phyloP scores from a whole-genome alignment of 2,888 invertebrate genomes.

The Iphiclides podalirius region DNA sequence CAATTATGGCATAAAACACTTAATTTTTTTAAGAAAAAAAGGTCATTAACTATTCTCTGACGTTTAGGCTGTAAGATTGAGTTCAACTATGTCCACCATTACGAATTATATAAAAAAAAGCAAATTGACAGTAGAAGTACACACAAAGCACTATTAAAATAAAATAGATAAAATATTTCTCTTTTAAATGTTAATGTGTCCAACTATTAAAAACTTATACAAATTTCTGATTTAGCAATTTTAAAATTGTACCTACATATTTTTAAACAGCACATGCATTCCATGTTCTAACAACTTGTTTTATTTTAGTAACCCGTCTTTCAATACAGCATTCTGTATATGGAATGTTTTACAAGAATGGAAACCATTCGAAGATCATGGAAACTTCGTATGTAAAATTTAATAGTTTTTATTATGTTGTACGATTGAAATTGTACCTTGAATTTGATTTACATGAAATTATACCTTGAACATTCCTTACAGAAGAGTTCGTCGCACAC shows the following conservation, averaged over 20 bases:
- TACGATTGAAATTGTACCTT: neutral
- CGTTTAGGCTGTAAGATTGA: too few relatives aligned
- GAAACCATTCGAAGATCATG: conserved; percentile 85
- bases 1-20: too few relatives aligned
- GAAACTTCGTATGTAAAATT: conserved; percentile 87
- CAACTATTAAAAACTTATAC: neutral
- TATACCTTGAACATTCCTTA: too few relatives aligned
- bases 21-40: too few relatives aligned
- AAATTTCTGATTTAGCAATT: too few relatives aligned
- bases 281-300: conserved; percentile 1
- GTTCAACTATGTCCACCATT: too few relatives aligned
- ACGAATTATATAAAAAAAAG: neutral
- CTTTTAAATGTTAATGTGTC: neutral
- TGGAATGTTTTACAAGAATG: conserved; percentile 51
- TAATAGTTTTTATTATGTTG: too few relatives aligned
- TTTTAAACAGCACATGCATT: too few relatives aligned
- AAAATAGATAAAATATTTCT: conserved; percentile 2
- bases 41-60: too few relatives aligned
- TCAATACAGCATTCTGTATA: conserved; percentile 33
- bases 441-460: conserved; percentile 22
- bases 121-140: conserved; percentile 1
- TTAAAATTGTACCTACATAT: too few relatives aligned
- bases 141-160: neutral
- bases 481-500: conserved; percentile 94
- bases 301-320: conserved; percentile 14